Conservation (phyloP, 2,797 vertebrate genomes). For the Manis pentadactyla region DNA sequence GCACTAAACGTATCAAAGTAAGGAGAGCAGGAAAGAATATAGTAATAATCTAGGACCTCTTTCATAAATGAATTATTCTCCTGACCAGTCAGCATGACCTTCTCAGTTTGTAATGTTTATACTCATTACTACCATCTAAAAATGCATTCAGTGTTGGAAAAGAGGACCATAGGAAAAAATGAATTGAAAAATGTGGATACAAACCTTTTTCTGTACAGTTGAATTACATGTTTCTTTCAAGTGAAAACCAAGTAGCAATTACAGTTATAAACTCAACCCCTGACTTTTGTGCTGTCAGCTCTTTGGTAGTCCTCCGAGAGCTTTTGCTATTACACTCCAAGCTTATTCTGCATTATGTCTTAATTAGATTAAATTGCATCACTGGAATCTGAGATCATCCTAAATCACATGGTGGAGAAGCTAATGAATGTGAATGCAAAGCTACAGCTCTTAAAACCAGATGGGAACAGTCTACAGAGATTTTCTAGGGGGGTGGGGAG, state of each 20-base stretch:
- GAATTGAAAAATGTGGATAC: neutral
- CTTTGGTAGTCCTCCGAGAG: neutral
- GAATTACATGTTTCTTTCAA: slow-evolving; percentile 56
- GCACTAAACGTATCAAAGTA: neutral
- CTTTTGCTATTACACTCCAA: neutral
- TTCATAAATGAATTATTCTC: slow-evolving; percentile 19
- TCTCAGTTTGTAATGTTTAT: neutral
- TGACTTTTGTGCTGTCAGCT: slow-evolving; percentile 17
- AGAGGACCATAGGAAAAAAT: neutral
- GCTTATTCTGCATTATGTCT: neutral
- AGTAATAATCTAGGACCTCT: neutral
- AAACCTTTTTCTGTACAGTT: neutral
- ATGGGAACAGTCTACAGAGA: neutral
- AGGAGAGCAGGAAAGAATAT: neutral
- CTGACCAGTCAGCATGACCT: neutral
- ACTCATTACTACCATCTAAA: neutral
- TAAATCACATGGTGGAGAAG: slow-evolving; percentile 16
- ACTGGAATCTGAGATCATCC: slow-evolving; percentile 44
- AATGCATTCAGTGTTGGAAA: neutral
- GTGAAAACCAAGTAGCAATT: slow-evolving; percentile 57
- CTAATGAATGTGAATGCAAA: slow-evolving; percentile 23
- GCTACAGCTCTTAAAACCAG: neutral
- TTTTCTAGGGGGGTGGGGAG: neutral
- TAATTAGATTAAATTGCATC: slow-evolving; percentile 56
- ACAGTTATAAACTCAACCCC: slow-evolving; percentile 36